Evolutionary conservation across 2,797 vertebrate species (phyloP).

Genomic region (Characodon lateralis): DNA sequence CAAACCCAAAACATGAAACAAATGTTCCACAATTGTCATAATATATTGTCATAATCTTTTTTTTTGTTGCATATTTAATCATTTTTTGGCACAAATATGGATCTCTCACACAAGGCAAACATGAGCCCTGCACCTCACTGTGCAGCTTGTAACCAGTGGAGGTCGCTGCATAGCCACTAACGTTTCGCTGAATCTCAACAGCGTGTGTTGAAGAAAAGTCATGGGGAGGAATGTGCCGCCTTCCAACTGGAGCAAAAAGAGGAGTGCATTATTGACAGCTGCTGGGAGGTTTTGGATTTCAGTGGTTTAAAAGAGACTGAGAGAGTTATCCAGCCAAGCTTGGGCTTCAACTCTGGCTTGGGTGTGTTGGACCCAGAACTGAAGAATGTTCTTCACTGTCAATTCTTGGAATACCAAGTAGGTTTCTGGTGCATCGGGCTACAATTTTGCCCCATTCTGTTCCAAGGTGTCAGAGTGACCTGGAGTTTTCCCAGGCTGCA

Average conservation of each 20-base stretch:
- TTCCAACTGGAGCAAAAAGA: constrained; percentile 54
- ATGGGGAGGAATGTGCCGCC: constrained; percentile 11
- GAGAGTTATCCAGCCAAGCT: constrained; percentile 22
- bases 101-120: neutral
- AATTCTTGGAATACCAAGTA: neutral
- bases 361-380: neutral
- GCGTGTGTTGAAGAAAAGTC: neutral
- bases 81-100: neutral
- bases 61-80: neutral
- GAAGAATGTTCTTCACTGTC: neutral
- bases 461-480: no score
- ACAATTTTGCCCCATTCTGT: no score
- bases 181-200: neutral
- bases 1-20: constrained; percentile 1
- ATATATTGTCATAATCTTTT: neutral
- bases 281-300: constrained; percentile 53
- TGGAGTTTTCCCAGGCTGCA: no score
- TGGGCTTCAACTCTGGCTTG: neutral
- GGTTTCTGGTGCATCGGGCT: neutral
- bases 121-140: neutral
- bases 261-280: constrained; percentile 58
- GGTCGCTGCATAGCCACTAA: constrained; percentile 5
- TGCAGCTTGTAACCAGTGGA: constrained; percentile 40
- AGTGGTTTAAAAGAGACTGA: neutral
- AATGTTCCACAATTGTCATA: neutral